A percentile compares a stretch with the other conserved stretches of the same genome.
Conservation (phyloP, 2,888 invertebrate species). For the Prionchulus punctatus region DNA sequence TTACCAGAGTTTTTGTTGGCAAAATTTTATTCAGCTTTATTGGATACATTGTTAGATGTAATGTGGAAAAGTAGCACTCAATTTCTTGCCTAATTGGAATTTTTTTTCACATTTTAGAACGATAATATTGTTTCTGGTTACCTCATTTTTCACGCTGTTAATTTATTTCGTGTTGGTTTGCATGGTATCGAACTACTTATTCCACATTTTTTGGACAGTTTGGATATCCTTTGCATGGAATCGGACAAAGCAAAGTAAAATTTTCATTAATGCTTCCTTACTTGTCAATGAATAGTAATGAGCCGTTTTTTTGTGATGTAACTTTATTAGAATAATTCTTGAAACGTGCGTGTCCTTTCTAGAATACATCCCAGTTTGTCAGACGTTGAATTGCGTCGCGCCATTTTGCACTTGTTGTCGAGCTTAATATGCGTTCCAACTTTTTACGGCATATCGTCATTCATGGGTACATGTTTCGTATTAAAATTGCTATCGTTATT, state of each 20-base stretch:
- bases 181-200: slow-evolving; percentile 79
- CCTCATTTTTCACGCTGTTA: slow-evolving; percentile 35
- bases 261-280: neutral
- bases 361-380: slow-evolving; percentile 28
- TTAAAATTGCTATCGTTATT: too few relatives aligned
- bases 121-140: slow-evolving; percentile 26
- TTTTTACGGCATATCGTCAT: slow-evolving; percentile 53
- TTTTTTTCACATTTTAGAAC: slow-evolving; percentile 15
- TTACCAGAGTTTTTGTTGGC: neutral
- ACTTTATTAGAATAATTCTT: neutral
- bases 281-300: neutral
- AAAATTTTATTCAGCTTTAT: neutral
- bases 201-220: slow-evolving; percentile 68
- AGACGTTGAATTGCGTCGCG: slow-evolving; percentile 53
- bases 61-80: too few relatives aligned
- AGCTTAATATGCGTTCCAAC: slow-evolving; percentile 80
- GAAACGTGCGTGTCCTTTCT: slow-evolving; percentile 3
- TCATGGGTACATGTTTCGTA: slow-evolving; percentile 34
- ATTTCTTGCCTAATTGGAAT: too few relatives aligned
- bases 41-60: too few relatives aligned
- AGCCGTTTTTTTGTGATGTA: neutral
- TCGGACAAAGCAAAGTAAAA: slow-evolving; percentile 24
- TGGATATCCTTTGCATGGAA: slow-evolving; percentile 76
- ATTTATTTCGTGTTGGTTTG: slow-evolving; percentile 74
- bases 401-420: slow-evolving; percentile 73